Evolutionary conservation across 2,888 invertebrate genomes (phyloP), one percentile per base, ranked within the genome.

Genomic region (Pristionchus entomophagus): DNA sequence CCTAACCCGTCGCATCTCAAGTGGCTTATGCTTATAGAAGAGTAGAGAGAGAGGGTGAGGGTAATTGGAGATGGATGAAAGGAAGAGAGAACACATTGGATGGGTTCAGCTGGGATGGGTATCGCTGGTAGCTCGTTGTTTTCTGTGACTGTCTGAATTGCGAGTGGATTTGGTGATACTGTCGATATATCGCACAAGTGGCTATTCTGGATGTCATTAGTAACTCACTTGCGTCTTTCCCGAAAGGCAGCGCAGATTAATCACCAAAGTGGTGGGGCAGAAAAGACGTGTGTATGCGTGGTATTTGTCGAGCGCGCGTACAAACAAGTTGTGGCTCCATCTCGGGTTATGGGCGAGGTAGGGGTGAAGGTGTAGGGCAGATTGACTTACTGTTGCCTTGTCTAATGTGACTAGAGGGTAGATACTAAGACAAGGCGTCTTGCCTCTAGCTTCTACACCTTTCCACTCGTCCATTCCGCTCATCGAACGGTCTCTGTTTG

Each of bases 231-330:
- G 73, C n/a, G 41, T 41, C 73, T 10, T 26, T 69, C 29, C 17
- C 29, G 26, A 69, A 73, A 73, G 45, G 73, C 41, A 73, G 14
- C n/a, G n/a, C n/a, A 26, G 45, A 73, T 73, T 73, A 73, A 73
- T 73, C 73, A 73, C 73, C 73, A 73, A 73, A 45, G 73, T 73
- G 73, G 73, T n/a, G n/a, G 26, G 73, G 73, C 73, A 73, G 73
- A 73, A 73, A 8, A 3, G 41, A 41, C 41, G 38, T 4, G 38
- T 22, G 73, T n/a, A 73, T 35, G 65, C 35, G 35, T 12, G 73
- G 73, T 73, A 73, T 73, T 73, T 73, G 73, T 73, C 41, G 38
- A 73, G 73, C 41, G 26, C 22, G 26, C 41, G 73, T 73, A 41
- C 73, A 73, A 73, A 73, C 73, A 73, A 73, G 41, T 73, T 45